Percentiles rank a stretch among this genome's conserved stretches.
Conservation (phyloP, 2,797 vertebrate species). For the Heliangelus exortis region DNA sequence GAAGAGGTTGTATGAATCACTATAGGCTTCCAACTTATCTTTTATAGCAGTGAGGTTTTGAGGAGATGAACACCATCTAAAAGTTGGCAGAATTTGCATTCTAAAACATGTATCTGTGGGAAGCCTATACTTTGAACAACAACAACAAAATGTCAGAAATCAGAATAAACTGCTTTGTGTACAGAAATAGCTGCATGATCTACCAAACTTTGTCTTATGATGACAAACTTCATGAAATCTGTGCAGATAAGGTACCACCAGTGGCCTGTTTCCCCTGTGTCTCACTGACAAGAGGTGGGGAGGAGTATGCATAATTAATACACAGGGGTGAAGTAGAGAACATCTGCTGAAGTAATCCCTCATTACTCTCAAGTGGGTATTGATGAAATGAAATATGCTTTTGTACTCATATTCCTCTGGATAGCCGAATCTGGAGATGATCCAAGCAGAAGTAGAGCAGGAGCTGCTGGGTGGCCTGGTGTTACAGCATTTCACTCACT, state of each 20-base stretch:
- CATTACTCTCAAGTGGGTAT: neutral
- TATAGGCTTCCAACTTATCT: neutral
- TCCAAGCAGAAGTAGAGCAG: neutral
- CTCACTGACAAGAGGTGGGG: neutral
- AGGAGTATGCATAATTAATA: neutral
- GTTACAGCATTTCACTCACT: neutral
- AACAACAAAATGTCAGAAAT: neutral
- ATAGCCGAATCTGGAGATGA: neutral
- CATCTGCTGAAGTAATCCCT: neutral
- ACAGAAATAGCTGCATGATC: neutral
- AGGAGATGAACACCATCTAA: neutral
- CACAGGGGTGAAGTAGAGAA: neutral
- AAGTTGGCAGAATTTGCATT: neutral
- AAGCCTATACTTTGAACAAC: neutral
- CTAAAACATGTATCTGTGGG: neutral
- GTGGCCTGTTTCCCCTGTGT: neutral
- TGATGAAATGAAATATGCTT: neutral
- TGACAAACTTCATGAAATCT: conserved; percentile 1
- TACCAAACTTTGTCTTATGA: neutral
- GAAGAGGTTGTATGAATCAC: neutral
- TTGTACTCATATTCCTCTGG: neutral
- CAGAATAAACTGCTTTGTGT: neutral
- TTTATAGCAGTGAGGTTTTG: neutral
- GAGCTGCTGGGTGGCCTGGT: neutral
- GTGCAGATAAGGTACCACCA: neutral